Conservation (phyloP, 92 coral and sea anemone genomes). For the Paramuricea clavata region DNA sequence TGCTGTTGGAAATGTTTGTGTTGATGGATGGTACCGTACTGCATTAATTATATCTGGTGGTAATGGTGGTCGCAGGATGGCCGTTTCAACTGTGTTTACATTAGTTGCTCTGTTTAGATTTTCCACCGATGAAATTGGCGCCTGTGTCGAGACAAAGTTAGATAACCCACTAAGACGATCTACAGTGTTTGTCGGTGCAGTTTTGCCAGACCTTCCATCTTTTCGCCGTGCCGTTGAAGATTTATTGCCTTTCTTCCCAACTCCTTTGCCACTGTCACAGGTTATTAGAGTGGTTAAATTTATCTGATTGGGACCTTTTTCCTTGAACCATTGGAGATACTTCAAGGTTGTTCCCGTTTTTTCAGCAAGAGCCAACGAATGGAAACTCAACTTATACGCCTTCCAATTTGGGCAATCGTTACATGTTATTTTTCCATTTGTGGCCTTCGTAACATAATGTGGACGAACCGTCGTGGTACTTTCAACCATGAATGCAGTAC, state of each 20-base stretch:
- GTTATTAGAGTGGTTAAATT: not conserved
- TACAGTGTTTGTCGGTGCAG: not conserved
- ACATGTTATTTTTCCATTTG: conserved; percentile 1
- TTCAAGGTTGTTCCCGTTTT: not conserved
- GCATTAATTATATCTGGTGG: not conserved
- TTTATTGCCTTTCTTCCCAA: conserved; percentile 9
- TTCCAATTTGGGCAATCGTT: conserved; percentile 21
- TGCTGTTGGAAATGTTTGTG: not conserved
- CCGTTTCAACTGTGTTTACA: not conserved
- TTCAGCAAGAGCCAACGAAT: not conserved
- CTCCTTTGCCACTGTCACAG: not conserved
- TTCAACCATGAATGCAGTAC: conserved; percentile 14
- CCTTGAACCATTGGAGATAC: conserved; percentile 3
- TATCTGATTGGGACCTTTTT: not conserved
- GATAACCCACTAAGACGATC: conserved; percentile 6
- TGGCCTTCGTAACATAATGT: conserved; percentile 9
- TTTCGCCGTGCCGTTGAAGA: not conserved
- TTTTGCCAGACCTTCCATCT: not conserved
- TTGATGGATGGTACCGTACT: not conserved
- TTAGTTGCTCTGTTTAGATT: not conserved
- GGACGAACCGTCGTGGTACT: conserved; percentile 22
- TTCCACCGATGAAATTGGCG: not conserved
- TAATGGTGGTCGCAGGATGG: not conserved
- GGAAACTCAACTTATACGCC: not conserved
- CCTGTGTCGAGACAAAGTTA: not conserved